These are phyloP conservation scores for Achatina immaculata DNA, from an alignment of 1,140 invertebrate species.

Conservation along the genomic window DNA sequence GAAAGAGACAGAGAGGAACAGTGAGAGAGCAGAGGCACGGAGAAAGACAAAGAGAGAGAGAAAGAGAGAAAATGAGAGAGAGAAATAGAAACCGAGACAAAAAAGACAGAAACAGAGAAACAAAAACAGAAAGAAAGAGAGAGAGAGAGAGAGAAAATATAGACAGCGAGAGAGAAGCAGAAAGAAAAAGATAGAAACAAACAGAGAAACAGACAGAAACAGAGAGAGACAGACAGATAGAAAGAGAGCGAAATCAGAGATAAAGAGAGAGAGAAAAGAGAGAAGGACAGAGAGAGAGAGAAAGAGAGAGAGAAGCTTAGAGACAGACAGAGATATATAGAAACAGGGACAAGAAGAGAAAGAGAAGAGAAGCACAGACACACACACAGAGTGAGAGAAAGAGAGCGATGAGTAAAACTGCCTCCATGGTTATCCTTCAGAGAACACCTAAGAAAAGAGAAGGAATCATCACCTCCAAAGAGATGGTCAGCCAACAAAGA, in stretches of 20 bases:
- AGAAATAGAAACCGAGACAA: neutral
- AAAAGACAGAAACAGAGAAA: neutral
- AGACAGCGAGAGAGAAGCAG: neutral
- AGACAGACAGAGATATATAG: neutral
- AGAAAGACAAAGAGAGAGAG: too few relatives aligned
- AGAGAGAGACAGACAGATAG: neutral
- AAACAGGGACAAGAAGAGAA: neutral
- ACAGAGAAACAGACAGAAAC: neutral
- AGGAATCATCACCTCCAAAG: too few relatives aligned
- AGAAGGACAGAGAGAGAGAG: neutral
- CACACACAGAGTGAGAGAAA: neutral
- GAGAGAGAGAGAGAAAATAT: neutral
- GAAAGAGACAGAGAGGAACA: too few relatives aligned
- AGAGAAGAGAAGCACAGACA: neutral
- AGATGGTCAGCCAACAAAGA: too few relatives aligned
- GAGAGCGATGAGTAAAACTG: neutral
- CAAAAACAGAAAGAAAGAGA: neutral
- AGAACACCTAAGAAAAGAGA: too few relatives aligned
- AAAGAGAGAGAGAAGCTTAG: neutral
- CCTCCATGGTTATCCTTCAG: too few relatives aligned
- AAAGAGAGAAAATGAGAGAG: neutral
- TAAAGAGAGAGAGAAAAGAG: neutral
- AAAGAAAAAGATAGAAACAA: neutral
- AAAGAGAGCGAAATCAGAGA: neutral
- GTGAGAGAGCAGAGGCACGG: too few relatives aligned